Percentiles rank a stretch among this genome's conserved stretches.
phyloP scores from a whole-genome alignment of 2,113 vertebrate species.

The Toxotes jaculatrix region DNA sequence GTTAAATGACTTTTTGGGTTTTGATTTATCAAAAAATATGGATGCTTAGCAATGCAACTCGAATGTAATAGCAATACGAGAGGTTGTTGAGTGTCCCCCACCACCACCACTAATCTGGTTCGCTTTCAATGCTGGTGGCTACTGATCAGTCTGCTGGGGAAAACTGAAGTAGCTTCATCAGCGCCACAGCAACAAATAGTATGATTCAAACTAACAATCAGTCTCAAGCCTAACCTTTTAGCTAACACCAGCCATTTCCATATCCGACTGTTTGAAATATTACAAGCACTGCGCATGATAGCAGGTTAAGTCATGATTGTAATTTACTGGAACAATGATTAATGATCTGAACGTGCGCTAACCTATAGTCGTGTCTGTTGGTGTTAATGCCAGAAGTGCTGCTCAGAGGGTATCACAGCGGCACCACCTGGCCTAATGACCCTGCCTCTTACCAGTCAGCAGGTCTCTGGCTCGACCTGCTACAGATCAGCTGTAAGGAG shows the following conservation, averaged over 20 bases:
- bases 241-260: not conserved
- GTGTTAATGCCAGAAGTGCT: conserved; percentile 80
- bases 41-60: conserved; percentile 7
- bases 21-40: conserved; percentile 6
- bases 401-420: conserved; percentile 73
- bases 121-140: not conserved
- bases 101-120: not conserved
- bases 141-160: too few relatives aligned
- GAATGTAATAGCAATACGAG: not conserved
- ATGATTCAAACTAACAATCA: not conserved
- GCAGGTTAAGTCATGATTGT: not conserved
- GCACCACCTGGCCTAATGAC: conserved; percentile 80
- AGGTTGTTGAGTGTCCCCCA: not conserved
- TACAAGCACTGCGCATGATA: not conserved
- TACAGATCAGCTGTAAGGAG: conserved; percentile 58
- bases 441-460: conserved; percentile 80
- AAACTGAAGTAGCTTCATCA: not conserved
- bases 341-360: conserved; percentile 38
- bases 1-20: conserved; percentile 25
- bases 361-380: conserved; percentile 62
- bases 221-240: not conserved
- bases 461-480: conserved; percentile 78
- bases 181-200: not conserved
- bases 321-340: conserved; percentile 46
- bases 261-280: not conserved